Base-by-base conservation (phyloP, 2,113 vertebrate genomes). In the Edolisoma coerulescens region DNA sequence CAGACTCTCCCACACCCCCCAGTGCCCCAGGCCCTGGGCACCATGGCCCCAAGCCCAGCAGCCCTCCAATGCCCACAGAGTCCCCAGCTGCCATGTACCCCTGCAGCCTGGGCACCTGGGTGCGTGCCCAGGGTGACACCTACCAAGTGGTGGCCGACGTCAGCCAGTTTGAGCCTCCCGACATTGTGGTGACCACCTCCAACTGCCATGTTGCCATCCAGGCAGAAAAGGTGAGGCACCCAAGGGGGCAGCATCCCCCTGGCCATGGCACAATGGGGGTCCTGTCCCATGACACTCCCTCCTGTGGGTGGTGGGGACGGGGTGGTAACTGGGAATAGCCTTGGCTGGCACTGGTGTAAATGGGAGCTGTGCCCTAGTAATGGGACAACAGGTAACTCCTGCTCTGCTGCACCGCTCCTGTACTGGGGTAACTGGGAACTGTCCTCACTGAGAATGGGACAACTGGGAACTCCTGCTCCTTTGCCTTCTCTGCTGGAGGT, bases 151-250 rank as follows among this genome's bases (percentile, higher is more conserved):
- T 98, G 39, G 98, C 97, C 10, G 97, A 99, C 5, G 97, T 99
- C 96, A 98, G 98, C 91, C 98, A 98, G 93, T 99, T 99, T 20
- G 98, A 99, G 59, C 98, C 98, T 2, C 98, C 98, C 3, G 99
- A 99, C 23, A 89, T 99, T 2, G 98, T 99, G 70, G 98, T 99
- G 94, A 98, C 98, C 96, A 98, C 98, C 37, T 99, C 97, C 97
- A 98, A 98, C 91, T 98, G 98, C 90, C 88, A 97, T 2, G 93
- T 99, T 0, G 53, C 98, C 94, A 98, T 99, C 92, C 98, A 98
- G 9, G 99, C 98, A 1, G 98, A 99, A 95, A 99, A 98, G 98
- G 98, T 99, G 68, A 97, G 96, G 47, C 11, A n/a, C 5, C 0
- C 0, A 0, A 13, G 30, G 33, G 37, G 12, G 5, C 14, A 75